Evolutionary conservation across 2,797 vertebrate genomes (phyloP), one percentile per base, ranked within the genome.

Genomic region (Pipistrellus pygmaeus): DNA sequence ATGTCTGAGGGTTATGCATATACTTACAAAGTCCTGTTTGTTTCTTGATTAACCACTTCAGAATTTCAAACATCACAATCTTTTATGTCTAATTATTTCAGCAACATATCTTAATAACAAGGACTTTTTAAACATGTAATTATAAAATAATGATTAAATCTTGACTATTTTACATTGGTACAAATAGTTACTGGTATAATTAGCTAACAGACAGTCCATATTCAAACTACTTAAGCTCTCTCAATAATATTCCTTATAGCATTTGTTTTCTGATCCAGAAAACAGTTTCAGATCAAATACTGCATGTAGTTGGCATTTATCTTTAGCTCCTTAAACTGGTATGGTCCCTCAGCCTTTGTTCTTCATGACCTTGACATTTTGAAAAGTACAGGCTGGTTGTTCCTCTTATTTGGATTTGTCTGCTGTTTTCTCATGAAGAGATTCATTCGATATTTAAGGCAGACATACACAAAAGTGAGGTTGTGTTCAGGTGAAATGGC

Each of bases 351-450:
- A 9, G 68, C 15, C 8, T 92, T 85, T 88, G 44, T 66, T 73
- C 41, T 90, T 85, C n/a, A 57, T 5, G 35, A 53, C 5, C 27
- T 89, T 90, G 92, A 77, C 38, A 75, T 88, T 92, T 88, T 78
- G 73, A 93, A 94, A 27, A 81, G 30, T 53, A 68, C 3, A 48
- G 10, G 6, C 46, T 77, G 25, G 17, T 46, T 21, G 11, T 60
- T 12, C 44, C 32, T 77, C 18, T 55, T 10, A 75, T 60, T 57
- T 55, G 38, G 12, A 30, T 91, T 94, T 60, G 35, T 72, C 51
- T 71, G n/a, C 2, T 64, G 32, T 69, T 93, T 48, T 69, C 32
- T 75, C 38, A 32, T 8, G 25, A 62, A n/a, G 41, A 60, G 23
- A 91, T 32, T 55, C 27, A n/a, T 66, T 68, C 51, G 30, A 7